A percentile compares a stretch with the other conserved stretches of the same genome.
phyloP scores from a whole-genome alignment of 2,888 invertebrate genomes.

The Megalurothrips usitatus region DNA sequence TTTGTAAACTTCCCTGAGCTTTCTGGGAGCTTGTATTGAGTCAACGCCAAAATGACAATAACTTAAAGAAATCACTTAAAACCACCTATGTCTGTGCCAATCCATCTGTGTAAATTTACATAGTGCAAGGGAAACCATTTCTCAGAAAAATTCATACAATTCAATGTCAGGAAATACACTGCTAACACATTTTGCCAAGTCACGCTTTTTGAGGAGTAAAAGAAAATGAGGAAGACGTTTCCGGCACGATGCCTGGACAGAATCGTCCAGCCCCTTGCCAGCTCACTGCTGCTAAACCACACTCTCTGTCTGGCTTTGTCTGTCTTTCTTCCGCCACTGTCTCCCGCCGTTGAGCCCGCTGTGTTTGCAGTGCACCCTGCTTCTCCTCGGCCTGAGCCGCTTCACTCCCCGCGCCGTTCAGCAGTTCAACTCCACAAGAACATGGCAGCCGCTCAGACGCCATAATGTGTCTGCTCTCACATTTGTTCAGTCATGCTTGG shows the following conservation, averaged over 20 bases:
- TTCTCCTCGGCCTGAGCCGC: slow-evolving; percentile 29
- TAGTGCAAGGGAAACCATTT: neutral
- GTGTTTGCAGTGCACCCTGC: slow-evolving; percentile 30
- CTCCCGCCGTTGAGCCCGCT: slow-evolving; percentile 28
- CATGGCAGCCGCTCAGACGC: neutral
- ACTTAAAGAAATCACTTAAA: neutral
- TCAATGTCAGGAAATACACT: slow-evolving; percentile 9
- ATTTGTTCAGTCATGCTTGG: too few species aligned
- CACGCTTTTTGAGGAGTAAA: slow-evolving; percentile 5
- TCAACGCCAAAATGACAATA: neutral
- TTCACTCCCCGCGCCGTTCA: neutral
- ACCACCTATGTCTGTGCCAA: slow-evolving; percentile 7
- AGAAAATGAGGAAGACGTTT: neutral
- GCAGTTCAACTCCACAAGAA: slow-evolving; percentile 12
- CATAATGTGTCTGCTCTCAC: too few species aligned
- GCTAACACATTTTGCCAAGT: slow-evolving; percentile 17
- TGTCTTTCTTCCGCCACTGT: slow-evolving; percentile 29
- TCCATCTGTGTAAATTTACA: neutral
- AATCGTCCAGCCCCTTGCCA: slow-evolving; percentile 16
- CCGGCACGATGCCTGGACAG: neutral
- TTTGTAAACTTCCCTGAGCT: neutral
- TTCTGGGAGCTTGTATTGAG: slow-evolving; percentile 24
- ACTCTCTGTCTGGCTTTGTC: slow-evolving; percentile 30
- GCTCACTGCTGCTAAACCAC: slow-evolving; percentile 17
- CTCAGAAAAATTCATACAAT: neutral